These are phyloP conservation scores for Heteromyza rotundicornis DNA, from an alignment of 2,888 invertebrate species.

Conservation along the genomic window DNA sequence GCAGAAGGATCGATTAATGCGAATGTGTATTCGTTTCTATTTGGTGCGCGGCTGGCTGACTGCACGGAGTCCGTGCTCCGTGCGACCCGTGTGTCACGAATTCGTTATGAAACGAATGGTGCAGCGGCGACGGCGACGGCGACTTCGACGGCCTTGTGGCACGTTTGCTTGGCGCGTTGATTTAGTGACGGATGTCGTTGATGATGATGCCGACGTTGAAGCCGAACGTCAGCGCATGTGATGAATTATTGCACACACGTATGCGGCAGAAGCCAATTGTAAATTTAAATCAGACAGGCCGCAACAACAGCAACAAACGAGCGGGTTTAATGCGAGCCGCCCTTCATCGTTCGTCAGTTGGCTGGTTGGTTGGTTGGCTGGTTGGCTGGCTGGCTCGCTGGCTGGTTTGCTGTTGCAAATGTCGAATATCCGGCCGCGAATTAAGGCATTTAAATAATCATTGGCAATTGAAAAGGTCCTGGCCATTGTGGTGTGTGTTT, in stretches of 20 bases:
- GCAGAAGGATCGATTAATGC: conserved; percentile 33
- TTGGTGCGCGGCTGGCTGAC: conserved; percentile 27
- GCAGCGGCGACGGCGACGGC: background rate
- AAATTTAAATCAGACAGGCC: conserved; percentile 16
- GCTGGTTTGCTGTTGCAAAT: background rate
- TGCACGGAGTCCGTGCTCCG: conserved; percentile 21
- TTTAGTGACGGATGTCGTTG: conserved; percentile 19
- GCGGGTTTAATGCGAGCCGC: background rate
- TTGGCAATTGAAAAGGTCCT: background rate
- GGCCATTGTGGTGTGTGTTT: too few species aligned
- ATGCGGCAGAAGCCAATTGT: conserved; percentile 15
- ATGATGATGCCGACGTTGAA: conserved; percentile 7
- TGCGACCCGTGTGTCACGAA: conserved; percentile 30
- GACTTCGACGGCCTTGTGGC: background rate
- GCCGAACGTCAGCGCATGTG: background rate
- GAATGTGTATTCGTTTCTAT: too few species aligned
- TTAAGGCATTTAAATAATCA: conserved; percentile 20
- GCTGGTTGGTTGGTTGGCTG: background rate
- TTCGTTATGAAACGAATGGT: conserved; percentile 26
- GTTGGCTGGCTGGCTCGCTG: background rate
- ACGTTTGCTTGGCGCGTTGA: conserved; percentile 16
- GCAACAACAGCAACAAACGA: conserved; percentile 11
- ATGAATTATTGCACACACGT: conserved; percentile 18
- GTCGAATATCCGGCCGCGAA: conserved; percentile 16
- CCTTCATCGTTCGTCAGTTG: too few species aligned